Percentiles rank a stretch among this genome's conserved stretches.
Conservation (phyloP, 2,797 vertebrate species). For the Molossus molossus region DNA sequence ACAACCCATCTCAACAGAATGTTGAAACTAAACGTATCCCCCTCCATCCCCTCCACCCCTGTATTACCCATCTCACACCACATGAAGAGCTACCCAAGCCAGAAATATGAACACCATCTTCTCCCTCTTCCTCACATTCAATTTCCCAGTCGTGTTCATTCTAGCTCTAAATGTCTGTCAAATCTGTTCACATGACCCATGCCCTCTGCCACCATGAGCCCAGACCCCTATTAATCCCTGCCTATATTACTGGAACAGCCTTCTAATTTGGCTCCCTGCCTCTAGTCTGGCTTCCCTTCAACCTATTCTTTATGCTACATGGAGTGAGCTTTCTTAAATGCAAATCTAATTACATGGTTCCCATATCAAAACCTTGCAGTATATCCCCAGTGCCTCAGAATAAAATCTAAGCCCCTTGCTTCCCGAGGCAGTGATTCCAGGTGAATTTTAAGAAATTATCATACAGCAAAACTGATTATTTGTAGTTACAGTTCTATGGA, state of each 20-base stretch:
- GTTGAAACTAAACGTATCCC: neutral
- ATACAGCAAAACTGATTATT: neutral
- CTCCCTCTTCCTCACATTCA: neutral
- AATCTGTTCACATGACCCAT: neutral
- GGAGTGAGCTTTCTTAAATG: neutral
- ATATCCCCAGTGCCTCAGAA: neutral
- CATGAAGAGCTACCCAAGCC: neutral
- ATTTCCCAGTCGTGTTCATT: neutral
- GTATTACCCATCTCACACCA: neutral
- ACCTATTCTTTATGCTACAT: neutral
- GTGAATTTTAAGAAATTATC: neutral
- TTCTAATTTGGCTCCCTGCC: neutral
- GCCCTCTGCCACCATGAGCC: neutral
- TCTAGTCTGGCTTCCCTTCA: neutral
- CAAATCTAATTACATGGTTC: neutral
- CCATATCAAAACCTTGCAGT: neutral
- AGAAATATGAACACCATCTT: neutral
- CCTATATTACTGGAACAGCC: neutral
- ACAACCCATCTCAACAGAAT: neutral
- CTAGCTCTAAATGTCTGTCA: neutral
- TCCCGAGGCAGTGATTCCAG: neutral
- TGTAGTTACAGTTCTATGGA: neutral
- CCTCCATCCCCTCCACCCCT: neutral
- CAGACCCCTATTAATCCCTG: neutral
- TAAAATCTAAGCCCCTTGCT: conserved; percentile 16